Evolutionary conservation across 2,797 vertebrate genomes (phyloP), one percentile per base, ranked within the genome.

Genomic region (Rhinogobio ventralis): DNA sequence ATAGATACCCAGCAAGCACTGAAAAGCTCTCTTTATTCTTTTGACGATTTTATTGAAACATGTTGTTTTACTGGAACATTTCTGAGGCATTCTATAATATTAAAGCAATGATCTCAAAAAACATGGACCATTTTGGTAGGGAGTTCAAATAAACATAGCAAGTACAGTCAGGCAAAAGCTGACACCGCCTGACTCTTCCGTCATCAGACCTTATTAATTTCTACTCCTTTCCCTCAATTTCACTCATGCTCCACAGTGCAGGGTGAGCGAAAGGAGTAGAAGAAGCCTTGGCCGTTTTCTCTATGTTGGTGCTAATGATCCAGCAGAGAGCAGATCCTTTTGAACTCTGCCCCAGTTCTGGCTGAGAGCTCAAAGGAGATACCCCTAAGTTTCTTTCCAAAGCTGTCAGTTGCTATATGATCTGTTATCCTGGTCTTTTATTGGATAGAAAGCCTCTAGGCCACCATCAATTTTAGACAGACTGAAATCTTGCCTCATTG

Each of bases 141-240:
- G 42, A 75, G 60, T 84, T 78, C 36, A 84, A 71, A 84, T 60
- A 84, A 78, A 78, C 73, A 64, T 36, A n/a, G 14, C 53, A 36
- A 55, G 36, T 67, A 60, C 79, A 83, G 45, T 51, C 81, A 66
- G 45, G 42, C 95, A 95, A 95, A 95, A 94, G 95, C 96, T 77
- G 95, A 95, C 94, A 93, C 94, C 93, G 94, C 92, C 94, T 96
- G 94, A 95, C 94, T 96, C 95, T 96, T 96, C 95, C 95, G 95
- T 94, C 82, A 78, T 77, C 64, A 78, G 62, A 69, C 74, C 25
- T 77, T 68, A 83, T 77, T 83, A 28, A 83, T 68, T 83, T 77
- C 64, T 60, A 36, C 49, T 60, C 49, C 36, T 77, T 69, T 78
- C 36, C 28, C 53, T 78, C 36, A 57, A 46, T 68, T 68, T 82